Conservation (phyloP, 2,113 vertebrate genomes). For the Seriola aureovittata region DNA sequence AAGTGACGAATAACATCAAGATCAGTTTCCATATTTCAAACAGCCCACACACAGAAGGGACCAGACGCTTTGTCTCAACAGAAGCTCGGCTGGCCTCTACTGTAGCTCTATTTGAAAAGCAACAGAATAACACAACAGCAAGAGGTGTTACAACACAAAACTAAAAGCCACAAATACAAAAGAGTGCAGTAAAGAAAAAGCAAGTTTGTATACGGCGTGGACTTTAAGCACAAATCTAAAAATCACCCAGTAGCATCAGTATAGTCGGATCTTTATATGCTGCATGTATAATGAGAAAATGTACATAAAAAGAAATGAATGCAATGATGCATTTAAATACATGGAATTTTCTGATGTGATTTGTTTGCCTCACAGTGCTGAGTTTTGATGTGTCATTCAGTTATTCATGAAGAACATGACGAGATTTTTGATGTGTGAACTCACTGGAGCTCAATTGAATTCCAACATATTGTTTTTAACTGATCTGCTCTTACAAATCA, state of each 20-base stretch:
- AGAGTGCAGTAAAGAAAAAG: neutral
- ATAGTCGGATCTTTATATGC: too few relatives aligned
- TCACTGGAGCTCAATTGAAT: neutral
- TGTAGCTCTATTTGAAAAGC: constrained; percentile 4
- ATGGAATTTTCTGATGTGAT: neutral
- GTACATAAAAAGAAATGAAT: neutral
- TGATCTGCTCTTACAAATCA: neutral
- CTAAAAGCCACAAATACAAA: neutral
- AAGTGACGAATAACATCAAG: constrained; percentile 52
- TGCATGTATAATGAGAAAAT: neutral
- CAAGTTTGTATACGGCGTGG: neutral
- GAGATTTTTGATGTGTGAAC: neutral
- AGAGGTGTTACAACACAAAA: constrained; percentile 4
- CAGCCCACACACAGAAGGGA: constrained; percentile 50
- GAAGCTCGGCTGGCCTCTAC: constrained; percentile 1
- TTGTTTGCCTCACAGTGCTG: neutral
- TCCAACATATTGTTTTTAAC: neutral
- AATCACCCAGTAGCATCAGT: neutral
- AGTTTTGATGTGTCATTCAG: neutral
- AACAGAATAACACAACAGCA: neutral
- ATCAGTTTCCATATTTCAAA: constrained; percentile 52
- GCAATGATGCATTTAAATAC: neutral
- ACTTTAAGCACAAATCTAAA: neutral
- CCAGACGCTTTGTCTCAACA: constrained; percentile 23
- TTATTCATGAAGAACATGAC: neutral